phyloP scores from a whole-genome alignment of 2,797 vertebrate genomes.

The Acropternis orthonyx region DNA sequence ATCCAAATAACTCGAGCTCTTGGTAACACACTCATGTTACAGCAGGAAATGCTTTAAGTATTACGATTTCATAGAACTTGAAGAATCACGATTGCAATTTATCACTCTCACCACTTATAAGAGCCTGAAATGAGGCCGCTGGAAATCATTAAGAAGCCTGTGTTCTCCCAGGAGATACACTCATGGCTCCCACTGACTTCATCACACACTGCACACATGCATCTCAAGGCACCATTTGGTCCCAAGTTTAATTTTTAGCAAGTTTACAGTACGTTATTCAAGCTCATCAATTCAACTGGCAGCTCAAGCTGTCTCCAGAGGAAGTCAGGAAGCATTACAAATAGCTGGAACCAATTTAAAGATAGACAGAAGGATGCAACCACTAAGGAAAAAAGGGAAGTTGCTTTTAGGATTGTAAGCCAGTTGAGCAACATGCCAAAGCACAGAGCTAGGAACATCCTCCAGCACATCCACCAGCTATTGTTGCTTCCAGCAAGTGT shows the following conservation, averaged over 20 bases:
- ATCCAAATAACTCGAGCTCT: background rate
- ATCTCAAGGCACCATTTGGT: slow-evolving; percentile 57
- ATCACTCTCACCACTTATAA: background rate
- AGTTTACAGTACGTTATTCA: slow-evolving; percentile 33
- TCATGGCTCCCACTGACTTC: slow-evolving; percentile 33
- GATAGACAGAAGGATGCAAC: slow-evolving; percentile 1
- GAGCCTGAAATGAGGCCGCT: background rate
- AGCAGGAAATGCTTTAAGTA: slow-evolving; percentile 16
- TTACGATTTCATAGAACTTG: background rate
- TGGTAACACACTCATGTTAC: background rate
- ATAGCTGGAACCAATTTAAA: slow-evolving; percentile 27
- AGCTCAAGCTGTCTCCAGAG: slow-evolving; percentile 60
- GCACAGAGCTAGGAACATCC: background rate
- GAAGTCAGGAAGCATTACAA: slow-evolving; percentile 40
- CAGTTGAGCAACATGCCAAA: background rate
- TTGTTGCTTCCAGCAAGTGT: background rate
- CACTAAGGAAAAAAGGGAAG: background rate
- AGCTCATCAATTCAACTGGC: slow-evolving; percentile 51
- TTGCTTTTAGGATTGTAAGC: background rate
- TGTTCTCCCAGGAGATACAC: background rate
- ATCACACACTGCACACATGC: background rate
- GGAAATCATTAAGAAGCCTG: slow-evolving; percentile 22
- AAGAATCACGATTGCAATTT: background rate
- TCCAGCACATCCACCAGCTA: background rate
- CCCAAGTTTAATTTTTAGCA: slow-evolving; percentile 51